Evolutionary conservation across 2,113 vertebrate genomes (phyloP).

Genomic region (Sula dactylatra): DNA sequence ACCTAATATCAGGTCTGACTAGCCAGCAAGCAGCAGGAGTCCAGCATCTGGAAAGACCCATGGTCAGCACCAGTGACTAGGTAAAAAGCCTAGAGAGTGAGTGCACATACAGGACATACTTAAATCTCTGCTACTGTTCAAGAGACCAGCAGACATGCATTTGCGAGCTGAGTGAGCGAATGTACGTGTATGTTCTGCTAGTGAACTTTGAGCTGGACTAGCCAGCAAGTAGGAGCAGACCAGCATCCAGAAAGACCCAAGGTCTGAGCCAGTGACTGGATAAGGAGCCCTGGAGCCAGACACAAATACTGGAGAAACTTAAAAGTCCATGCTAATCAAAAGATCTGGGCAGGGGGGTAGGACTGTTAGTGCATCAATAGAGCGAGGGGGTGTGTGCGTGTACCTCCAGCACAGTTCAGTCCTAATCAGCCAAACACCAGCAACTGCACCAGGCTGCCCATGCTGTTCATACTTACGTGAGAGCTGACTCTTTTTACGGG

Average conservation of each 20-base stretch:
- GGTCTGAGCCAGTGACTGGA: background rate
- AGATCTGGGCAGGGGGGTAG: background rate
- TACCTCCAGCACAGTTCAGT: background rate
- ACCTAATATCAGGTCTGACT: background rate
- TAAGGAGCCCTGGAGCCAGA: background rate
- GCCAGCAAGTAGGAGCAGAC: background rate
- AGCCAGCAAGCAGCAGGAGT: background rate
- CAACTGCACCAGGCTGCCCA: background rate
- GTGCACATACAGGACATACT: background rate
- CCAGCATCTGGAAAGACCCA: background rate
- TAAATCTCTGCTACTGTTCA: background rate
- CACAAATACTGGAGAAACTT: background rate
- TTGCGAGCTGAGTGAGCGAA: background rate
- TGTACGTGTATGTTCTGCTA: fast-evolving
- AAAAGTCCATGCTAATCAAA: background rate
- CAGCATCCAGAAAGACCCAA: background rate
- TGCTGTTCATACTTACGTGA: background rate
- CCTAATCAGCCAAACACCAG: background rate
- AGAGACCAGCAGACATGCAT: background rate
- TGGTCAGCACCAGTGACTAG: background rate
- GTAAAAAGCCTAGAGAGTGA: background rate
- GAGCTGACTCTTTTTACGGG: background rate
- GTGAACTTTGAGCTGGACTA: background rate
- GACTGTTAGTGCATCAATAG: background rate
- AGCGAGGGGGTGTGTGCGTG: background rate